Evolutionary conservation across 2,888 invertebrate genomes (phyloP), one percentile per base, ranked within the genome.

Genomic region (Drosophila buzzatii): DNA sequence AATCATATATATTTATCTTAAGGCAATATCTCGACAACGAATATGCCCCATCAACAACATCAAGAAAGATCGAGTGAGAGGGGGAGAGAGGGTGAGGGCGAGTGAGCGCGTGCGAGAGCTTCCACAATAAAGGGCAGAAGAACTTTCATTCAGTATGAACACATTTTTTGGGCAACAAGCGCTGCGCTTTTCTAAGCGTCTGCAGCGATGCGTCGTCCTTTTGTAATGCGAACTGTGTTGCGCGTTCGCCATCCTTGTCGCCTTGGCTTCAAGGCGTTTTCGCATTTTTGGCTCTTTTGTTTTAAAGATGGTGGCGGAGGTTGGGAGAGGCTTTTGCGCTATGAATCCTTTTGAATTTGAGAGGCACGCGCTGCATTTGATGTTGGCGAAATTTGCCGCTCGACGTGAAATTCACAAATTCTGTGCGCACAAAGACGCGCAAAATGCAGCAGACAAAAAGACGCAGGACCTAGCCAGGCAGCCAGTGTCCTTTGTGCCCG

Each of bases 321-420:
- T 31, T 71, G 68, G 73, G 68, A 67, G 79, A 73, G 70, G 69
- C 68, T 73, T 75, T 72, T 16, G 53, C 39, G 81, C 81, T 74
- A 79, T 83, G 82, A 86, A 86, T 86, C 81, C 84, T 73, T 80
- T 81, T 76, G 81, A 77, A 79, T 76, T 70, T 73, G 64, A 64
- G 66, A 66, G 73, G 67, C 86, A 79, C 71, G 77, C 76, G 72
- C 73, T 89, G 89, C 86, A 86, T 86, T 86, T 86, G 76, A 84
- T 85, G 85, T 84, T 82, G 71, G 70, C 69, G 57, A 85, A 85
- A 82, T 79, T 79, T 81, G 81, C 73, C 81, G 71, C 64, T 59
- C 60, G 56, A 66, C 67, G 64, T 76, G 70, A 84, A 84, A 73
- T 83, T 81, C 70, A 62, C 59, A 82, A 82, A 79, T 81, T 79